A percentile compares a stretch with the other conserved stretches of the same genome.
Conservation (phyloP, 1,140 invertebrate genomes). For the Drosophila guanche region DNA sequence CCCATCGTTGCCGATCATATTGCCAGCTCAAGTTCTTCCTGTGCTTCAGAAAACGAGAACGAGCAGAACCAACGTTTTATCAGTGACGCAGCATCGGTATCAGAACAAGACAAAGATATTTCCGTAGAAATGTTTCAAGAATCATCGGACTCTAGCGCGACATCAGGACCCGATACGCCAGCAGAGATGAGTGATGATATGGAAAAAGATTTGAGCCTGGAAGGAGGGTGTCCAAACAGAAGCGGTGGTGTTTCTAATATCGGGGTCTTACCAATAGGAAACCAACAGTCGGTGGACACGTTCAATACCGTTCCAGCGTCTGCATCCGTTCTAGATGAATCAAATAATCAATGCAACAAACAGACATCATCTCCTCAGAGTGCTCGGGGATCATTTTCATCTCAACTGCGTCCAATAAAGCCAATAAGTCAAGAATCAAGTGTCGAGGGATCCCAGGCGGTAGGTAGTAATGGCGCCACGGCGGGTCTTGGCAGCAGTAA, state of each 20-base stretch:
- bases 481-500: conserved; percentile 87
- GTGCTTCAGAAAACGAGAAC: conserved; percentile 66
- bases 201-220: conserved; percentile 83
- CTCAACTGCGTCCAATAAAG: conserved; percentile 1
- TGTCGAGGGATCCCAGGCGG: conserved; percentile 45
- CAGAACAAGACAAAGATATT: conserved; percentile 1
- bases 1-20: background rate
- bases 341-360: too few species aligned
- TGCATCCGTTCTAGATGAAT: too few species aligned
- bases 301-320: too few species aligned
- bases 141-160: conserved; percentile 91
- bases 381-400: background rate
- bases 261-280: too few species aligned
- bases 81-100: background rate
- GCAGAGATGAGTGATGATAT: conserved; percentile 87
- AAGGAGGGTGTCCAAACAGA: background rate
- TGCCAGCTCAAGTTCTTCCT: conserved; percentile 61
- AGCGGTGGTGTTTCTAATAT: too few species aligned
- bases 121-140: conserved; percentile 6
- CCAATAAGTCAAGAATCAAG: conserved; percentile 53
- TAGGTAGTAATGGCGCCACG: conserved; percentile 29
- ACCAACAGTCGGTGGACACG: background rate
- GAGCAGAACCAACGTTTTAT: background rate
- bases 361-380: too few species aligned
- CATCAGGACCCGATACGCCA: conserved; percentile 93